A percentile compares a stretch with the other conserved stretches of the same genome.
These are phyloP conservation scores for Notothenia rossii DNA, from an alignment of 2,113 vertebrate genomes.

Conservation along the genomic window DNA sequence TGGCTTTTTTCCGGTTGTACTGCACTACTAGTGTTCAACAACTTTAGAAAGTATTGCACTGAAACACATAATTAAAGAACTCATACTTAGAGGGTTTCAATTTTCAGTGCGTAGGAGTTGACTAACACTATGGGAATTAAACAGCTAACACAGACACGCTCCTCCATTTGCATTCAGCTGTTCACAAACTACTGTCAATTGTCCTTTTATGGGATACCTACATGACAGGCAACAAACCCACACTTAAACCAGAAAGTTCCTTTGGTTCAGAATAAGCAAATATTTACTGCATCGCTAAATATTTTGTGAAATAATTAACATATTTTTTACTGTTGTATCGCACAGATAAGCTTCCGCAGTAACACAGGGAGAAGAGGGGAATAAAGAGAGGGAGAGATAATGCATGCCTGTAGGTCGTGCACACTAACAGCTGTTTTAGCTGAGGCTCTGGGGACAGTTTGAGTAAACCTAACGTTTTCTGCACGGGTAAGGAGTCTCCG, in stretches of 20 bases:
- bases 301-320: conserved; percentile 33
- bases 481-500: conserved; percentile 63
- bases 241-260: neutral
- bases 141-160: conserved; percentile 1
- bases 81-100: neutral
- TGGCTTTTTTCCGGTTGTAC: neutral
- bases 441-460: conserved; percentile 71
- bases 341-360: conserved; percentile 39
- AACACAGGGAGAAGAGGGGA: conserved; percentile 13
- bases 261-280: conserved; percentile 5
- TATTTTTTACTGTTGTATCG: conserved; percentile 50
- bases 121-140: conserved; percentile 2
- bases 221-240: conserved; percentile 7
- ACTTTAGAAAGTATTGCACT: neutral
- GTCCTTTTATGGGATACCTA: conserved; percentile 8
- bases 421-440: conserved; percentile 74
- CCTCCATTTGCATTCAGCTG: neutral
- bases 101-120: neutral
- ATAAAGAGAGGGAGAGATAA: conserved; percentile 39
- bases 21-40: neutral
- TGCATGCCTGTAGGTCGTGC: conserved; percentile 57
- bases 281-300: conserved; percentile 3
- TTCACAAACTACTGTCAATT: neutral
- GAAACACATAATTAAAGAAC: conserved; percentile 1
- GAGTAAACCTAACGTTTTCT: conserved; percentile 71